Conservation (phyloP, 2,888 invertebrate genomes). For the Ischnura elegans region DNA sequence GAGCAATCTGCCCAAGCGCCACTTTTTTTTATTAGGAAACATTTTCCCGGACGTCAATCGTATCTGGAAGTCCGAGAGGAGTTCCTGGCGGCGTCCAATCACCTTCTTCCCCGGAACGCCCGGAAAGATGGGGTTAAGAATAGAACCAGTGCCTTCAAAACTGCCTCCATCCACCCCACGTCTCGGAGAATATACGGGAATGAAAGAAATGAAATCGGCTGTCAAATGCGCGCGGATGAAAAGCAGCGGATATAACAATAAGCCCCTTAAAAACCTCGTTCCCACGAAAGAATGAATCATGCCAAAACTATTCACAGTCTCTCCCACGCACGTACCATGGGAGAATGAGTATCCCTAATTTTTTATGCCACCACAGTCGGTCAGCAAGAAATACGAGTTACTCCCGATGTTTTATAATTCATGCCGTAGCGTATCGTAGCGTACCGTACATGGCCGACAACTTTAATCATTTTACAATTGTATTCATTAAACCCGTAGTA, state of each 20-base stretch:
- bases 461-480: too few species aligned
- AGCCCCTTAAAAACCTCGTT: neutral
- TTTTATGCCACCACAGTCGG: too few species aligned
- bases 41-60: conserved; percentile 17
- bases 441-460: too few species aligned
- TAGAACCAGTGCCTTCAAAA: too few species aligned
- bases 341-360: too few species aligned
- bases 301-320: neutral
- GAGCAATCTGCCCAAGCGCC: conserved; percentile 19
- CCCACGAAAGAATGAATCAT: neutral
- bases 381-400: too few species aligned
- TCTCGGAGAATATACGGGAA: neutral
- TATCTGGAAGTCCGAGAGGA: neutral
- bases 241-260: conserved; percentile 15
- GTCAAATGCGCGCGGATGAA: conserved; percentile 21
- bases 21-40: neutral
- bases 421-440: too few species aligned
- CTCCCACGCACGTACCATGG: too few species aligned
- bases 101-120: neutral
- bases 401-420: too few species aligned
- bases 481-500: too few species aligned
- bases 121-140: conserved; percentile 14
- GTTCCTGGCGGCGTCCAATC: conserved; percentile 8
- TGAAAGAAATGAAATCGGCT: conserved; percentile 43
- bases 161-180: neutral